Conservation (phyloP, 2,888 invertebrate genomes). For the Campoletis raptor region DNA sequence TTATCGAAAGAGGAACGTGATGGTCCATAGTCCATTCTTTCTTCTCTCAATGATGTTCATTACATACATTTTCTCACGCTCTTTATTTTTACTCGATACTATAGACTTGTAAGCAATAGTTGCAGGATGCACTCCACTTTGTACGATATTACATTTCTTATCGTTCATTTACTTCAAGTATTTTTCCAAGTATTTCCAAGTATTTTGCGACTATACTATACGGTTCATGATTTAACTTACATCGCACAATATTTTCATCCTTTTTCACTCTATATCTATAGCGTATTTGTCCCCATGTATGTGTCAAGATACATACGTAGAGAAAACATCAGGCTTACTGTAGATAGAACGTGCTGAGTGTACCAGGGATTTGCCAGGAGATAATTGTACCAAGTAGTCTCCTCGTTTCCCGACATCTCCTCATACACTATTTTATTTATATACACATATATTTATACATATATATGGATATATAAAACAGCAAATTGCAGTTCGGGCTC, state of each 20-base stretch:
- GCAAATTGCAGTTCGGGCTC: constrained; percentile 42
- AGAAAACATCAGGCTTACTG: constrained; percentile 39
- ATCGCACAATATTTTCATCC: constrained; percentile 20
- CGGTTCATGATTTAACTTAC: constrained; percentile 54
- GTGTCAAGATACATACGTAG: constrained; percentile 2
- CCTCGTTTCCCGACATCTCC: constrained; percentile 47
- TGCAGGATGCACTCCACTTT: constrained; percentile 13
- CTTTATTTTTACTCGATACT: constrained; percentile 33
- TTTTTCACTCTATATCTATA: constrained; percentile 1
- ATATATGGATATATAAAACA: constrained; percentile 10
- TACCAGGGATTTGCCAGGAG: constrained; percentile 64
- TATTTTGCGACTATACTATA: constrained; percentile 32
- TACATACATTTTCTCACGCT: constrained; percentile 43
- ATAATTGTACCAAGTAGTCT: constrained; percentile 69
- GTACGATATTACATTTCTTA: constrained; percentile 18
- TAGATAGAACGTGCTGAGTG: constrained; percentile 62
- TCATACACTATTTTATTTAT: constrained; percentile 17
- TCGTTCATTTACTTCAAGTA: constrained; percentile 28
- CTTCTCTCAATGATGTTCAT: background rate
- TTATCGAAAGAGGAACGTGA: background rate
- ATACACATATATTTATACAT: constrained; percentile 23
- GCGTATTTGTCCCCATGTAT: background rate
- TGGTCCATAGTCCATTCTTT: background rate
- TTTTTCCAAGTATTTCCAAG: constrained; percentile 47
- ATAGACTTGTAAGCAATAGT: background rate